Evolutionary conservation across 2,113 vertebrate genomes (phyloP).

Genomic region (Nesoenas mayeri): DNA sequence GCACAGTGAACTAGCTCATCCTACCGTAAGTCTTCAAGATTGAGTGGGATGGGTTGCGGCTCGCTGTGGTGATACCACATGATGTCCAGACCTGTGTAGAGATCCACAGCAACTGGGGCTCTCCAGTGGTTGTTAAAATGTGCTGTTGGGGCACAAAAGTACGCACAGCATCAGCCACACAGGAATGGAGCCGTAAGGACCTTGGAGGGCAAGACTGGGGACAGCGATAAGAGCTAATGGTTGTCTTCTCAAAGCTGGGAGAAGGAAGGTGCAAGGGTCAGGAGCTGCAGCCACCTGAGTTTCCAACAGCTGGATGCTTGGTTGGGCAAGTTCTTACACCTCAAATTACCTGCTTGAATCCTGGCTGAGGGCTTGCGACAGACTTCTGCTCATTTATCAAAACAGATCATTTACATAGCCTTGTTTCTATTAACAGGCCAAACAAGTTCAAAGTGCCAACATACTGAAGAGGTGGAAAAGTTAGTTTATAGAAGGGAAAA

Average conservation of each 20-base stretch:
- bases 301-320: neutral
- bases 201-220: neutral
- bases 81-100: neutral
- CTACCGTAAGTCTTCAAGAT: fast-evolving
- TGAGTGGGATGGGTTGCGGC: neutral
- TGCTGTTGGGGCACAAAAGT: neutral
- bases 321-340: neutral
- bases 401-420: neutral
- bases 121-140: neutral
- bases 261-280: neutral
- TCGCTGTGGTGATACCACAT: fast-evolving
- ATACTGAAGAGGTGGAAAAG: conserved; percentile 32
- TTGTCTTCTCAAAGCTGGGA: neutral
- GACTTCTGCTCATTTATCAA: neutral
- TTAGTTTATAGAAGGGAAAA: conserved; percentile 26
- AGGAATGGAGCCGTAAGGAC: neutral
- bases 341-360: neutral
- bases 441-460: conserved; percentile 5
- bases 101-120: neutral
- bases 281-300: fast-evolving
- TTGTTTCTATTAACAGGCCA: neutral
- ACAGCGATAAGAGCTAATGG: neutral
- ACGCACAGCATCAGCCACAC: fast-evolving
- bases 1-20: fast-evolving
- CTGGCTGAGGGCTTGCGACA: neutral